Base-by-base conservation (phyloP, 2,888 invertebrate species). In the Dusona sp. region DNA sequence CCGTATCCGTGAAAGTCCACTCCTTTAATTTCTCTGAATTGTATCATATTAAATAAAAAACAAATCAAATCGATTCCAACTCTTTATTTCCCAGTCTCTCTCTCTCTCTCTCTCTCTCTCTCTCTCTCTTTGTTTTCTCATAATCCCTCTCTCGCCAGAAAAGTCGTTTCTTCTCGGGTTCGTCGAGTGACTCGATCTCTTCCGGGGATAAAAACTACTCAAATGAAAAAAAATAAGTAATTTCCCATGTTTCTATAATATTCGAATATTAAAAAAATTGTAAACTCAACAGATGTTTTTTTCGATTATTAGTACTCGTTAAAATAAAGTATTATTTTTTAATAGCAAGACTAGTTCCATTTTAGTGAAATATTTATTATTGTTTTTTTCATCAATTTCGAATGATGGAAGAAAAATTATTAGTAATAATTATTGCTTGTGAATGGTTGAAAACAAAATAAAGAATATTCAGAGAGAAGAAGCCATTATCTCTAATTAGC, bases 21-120 rank as follows among this genome's bases (percentile, higher is more conserved):
- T n/a, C 86, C 85, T 88, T 86, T 86, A 86, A 88, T 85, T 88
- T 88, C 84, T 86, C 83, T 82, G 81, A 79, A 81, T 86, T 84
- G 81, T 86, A 84, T 73, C 75, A 81, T 86, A 87, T 86, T 79
- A 83, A 85, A 51, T 25, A 75, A 73, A 72, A 73, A 54, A 72
- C 29, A 45, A 77, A 77, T 65, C 45, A 48, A 65, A 77, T 77
- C 65, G 48, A 78, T 87, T 85, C 79, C 78, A 54, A 45, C 72
- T 79, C 67, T 81, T 61, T 68, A 75, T 48, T 81, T 79, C 85
- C 57, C 84, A 77, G 74, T 84, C 54, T 83, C 75, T 64, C 42
- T 68, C 51, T 73, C 78, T 73, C 83, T 84, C 82, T 85, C 72
- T 57, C 83, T 64, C 83, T 80, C 78, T 67, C 29, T 42, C 42